A percentile compares a stretch with the other conserved stretches of the same genome.
Conservation (phyloP, 2,113 vertebrate species). For the Phrynosoma platyrhinos region DNA sequence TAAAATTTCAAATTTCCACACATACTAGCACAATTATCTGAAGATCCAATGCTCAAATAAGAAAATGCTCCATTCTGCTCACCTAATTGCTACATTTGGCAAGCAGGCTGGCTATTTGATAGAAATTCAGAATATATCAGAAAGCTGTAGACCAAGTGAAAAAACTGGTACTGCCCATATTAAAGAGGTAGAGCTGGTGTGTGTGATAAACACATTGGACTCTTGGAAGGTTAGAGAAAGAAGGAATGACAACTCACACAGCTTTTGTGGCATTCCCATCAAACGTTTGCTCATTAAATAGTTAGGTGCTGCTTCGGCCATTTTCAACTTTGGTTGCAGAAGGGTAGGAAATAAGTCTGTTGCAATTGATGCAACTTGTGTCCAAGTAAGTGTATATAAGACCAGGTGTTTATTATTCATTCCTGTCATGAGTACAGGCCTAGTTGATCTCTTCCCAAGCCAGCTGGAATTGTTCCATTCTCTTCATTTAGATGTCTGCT, state of each 20-base stretch:
- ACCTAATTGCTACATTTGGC: constrained; percentile 1
- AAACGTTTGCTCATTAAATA: background rate
- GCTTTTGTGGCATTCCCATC: background rate
- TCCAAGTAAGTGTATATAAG: constrained; percentile 18
- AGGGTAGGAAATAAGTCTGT: background rate
- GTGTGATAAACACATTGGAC: background rate
- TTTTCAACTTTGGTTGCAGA: background rate
- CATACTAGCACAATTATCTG: background rate
- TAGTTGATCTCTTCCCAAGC: background rate
- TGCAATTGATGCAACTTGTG: background rate
- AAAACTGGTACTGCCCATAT: background rate
- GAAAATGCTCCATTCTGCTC: background rate
- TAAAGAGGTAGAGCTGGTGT: background rate
- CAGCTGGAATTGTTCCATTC: background rate
- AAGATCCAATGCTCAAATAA: background rate
- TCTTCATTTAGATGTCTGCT: constrained; percentile 26
- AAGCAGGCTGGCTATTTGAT: background rate
- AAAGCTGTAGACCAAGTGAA: background rate
- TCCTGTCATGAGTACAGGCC: background rate
- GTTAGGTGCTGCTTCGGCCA: background rate
- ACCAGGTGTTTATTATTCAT: background rate
- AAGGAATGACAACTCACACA: background rate
- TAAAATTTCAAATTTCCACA: background rate
- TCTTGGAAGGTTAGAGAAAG: background rate
- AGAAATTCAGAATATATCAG: background rate